Percentiles rank a stretch among this genome's conserved stretches.
phyloP scores from a whole-genome alignment of 2,888 invertebrate genomes.

The Cancer borealis region DNA sequence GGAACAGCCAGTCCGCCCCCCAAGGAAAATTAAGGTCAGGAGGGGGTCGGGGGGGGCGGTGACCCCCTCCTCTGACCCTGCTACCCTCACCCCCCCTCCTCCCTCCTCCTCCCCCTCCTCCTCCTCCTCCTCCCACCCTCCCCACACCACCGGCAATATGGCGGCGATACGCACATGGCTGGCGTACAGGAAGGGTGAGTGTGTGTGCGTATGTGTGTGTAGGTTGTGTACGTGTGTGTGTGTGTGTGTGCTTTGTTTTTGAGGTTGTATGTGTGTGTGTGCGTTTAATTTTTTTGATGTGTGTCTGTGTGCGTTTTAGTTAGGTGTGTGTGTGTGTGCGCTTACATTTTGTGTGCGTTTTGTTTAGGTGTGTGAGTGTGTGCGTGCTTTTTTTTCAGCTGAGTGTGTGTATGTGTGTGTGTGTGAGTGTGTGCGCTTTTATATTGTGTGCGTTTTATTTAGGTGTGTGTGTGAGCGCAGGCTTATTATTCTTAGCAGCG shows the following conservation, averaged over 20 bases:
- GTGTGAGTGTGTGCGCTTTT: not conserved
- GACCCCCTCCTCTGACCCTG: not conserved
- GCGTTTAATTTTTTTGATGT: not conserved
- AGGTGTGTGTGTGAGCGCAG: too few relatives aligned
- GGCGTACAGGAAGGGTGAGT: not conserved
- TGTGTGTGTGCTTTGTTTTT: not conserved
- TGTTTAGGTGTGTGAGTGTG: not conserved
- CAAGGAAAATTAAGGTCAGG: too few relatives aligned
- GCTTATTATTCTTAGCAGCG: not conserved
- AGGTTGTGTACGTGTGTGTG: not conserved
- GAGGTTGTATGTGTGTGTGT: not conserved
- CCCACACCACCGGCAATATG: not conserved
- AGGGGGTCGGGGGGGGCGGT: not conserved
- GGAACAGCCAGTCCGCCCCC: too few relatives aligned
- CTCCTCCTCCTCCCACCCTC: too few relatives aligned
- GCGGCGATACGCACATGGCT: not conserved
- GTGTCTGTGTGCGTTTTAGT: not conserved
- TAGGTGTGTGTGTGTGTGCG: not conserved
- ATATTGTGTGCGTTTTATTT: too few relatives aligned
- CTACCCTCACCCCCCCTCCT: not conserved
- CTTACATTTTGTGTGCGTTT: not conserved
- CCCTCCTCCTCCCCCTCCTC: not conserved
- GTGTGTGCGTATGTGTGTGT: constrained; percentile 21
- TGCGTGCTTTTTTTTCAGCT: not conserved
- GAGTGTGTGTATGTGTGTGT: not conserved